Percentiles rank a stretch among this genome's conserved stretches.
phyloP scores from a whole-genome alignment of 1,140 invertebrate genomes.

The Coboldia fuscipes region DNA sequence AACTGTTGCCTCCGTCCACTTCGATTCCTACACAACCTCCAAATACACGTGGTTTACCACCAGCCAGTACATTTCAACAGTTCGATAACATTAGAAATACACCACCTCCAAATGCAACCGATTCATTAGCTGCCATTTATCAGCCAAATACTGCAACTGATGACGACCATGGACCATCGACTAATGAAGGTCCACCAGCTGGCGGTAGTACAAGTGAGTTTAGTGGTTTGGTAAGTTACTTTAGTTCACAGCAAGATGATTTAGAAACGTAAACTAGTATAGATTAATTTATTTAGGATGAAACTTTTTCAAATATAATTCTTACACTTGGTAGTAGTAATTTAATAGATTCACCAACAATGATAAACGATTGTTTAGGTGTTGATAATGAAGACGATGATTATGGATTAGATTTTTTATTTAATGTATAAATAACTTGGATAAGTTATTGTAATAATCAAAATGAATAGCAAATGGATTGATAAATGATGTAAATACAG shows the following conservation, averaged over 20 bases:
- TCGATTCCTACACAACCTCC: slow-evolving; percentile 6
- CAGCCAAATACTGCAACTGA: neutral
- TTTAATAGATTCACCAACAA: no score
- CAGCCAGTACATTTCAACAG: neutral
- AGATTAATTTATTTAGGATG: neutral
- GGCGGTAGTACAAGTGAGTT: slow-evolving; percentile 34
- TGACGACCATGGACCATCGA: neutral
- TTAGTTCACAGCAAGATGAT: slow-evolving; percentile 50
- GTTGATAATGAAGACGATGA: no score
- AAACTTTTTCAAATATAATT: no score
- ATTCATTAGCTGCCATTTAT: neutral
- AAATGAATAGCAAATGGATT: no score
- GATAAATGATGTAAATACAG: no score
- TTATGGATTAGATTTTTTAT: no score
- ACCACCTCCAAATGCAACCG: neutral
- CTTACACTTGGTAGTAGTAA: no score
- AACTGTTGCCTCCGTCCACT: no score
- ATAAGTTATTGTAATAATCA: no score
- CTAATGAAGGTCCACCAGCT: neutral
- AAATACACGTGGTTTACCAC: slow-evolving; percentile 2
- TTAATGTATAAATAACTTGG: no score
- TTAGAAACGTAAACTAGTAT: slow-evolving; percentile 16
- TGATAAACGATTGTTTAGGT: no score
- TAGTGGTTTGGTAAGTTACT: slow-evolving; percentile 60
- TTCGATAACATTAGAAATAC: slow-evolving; percentile 1